Conservation (phyloP, 2,797 vertebrate genomes). For the Enteromius viviparus region DNA sequence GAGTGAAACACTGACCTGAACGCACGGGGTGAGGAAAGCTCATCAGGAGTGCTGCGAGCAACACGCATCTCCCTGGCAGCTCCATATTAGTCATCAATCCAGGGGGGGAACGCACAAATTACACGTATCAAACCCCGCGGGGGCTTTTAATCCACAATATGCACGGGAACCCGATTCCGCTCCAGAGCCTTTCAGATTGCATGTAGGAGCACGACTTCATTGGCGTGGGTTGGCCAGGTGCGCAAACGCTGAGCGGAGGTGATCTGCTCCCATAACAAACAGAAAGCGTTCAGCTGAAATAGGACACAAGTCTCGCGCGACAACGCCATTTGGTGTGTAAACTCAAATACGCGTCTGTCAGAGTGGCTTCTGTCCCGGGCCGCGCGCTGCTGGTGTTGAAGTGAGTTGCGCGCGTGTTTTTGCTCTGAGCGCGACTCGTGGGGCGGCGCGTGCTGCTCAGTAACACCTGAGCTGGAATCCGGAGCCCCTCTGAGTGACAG, state of each 20-base stretch:
- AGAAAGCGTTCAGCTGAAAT: slow-evolving; percentile 47
- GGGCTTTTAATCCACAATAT: slow-evolving; percentile 24
- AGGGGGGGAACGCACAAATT: slow-evolving; percentile 3
- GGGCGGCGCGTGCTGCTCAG: not conserved
- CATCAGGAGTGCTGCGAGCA: slow-evolving; percentile 47
- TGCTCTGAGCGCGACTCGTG: not conserved
- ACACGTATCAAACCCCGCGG: not conserved
- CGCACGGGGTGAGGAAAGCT: slow-evolving; percentile 41
- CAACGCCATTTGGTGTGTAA: slow-evolving; percentile 39
- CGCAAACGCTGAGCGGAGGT: slow-evolving; percentile 42
- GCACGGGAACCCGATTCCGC: slow-evolving; percentile 15
- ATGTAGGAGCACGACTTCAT: slow-evolving; percentile 54
- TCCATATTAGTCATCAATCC: slow-evolving; percentile 12
- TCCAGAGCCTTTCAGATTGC: slow-evolving; percentile 48
- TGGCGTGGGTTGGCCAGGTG: slow-evolving; percentile 57
- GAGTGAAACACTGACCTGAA: slow-evolving; percentile 57
- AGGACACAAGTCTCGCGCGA: slow-evolving; percentile 8
- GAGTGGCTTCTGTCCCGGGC: not conserved
- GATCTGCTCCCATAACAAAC: slow-evolving; percentile 33
- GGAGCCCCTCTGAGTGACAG: slow-evolving; percentile 66
- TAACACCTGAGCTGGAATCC: slow-evolving; percentile 29
- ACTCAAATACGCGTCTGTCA: not conserved
- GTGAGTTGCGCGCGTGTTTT: not conserved
- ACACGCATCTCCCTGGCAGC: slow-evolving; percentile 43
- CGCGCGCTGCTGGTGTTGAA: not conserved